Evolutionary conservation across 92 coral and sea anemone species (phyloP).

Genomic region (Parazoanthus swiftii): DNA sequence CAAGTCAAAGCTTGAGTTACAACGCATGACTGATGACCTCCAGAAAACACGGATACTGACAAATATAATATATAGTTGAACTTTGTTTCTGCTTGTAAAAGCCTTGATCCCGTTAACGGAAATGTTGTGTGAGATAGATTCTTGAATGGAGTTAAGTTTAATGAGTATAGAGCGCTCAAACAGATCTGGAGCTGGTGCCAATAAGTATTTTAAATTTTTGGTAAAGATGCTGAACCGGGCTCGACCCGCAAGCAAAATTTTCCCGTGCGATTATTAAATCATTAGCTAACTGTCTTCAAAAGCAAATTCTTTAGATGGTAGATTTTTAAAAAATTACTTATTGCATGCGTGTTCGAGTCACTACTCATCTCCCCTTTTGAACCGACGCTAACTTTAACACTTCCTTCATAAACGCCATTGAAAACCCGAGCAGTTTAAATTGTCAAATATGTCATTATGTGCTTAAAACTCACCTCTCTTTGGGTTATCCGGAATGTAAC

Average conservation of each 20-base stretch:
- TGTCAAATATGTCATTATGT: neutral
- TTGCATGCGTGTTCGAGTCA: neutral
- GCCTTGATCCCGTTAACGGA: neutral
- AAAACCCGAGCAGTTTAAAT: neutral
- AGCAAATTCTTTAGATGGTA: neutral
- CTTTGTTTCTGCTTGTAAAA: neutral
- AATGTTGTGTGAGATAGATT: neutral
- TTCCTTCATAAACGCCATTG: neutral
- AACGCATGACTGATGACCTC: neutral
- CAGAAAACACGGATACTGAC: neutral
- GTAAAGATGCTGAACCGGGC: neutral
- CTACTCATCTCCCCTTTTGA: neutral
- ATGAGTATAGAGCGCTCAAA: neutral
- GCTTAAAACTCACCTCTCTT: neutral
- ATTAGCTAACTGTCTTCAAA: neutral
- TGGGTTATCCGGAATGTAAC: conserved; percentile 11
- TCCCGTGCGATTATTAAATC: neutral
- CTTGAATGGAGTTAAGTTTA: neutral
- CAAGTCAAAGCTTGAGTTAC: neutral
- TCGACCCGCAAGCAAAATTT: neutral
- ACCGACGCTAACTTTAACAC: neutral
- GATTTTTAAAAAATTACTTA: neutral
- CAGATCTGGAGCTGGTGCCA: neutral
- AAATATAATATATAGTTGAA: too few relatives aligned
- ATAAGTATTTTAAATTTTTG: too few relatives aligned